Percentiles rank a stretch among this genome's conserved stretches.
phyloP scores from a whole-genome alignment of 2,797 vertebrate species.

The Falco peregrinus region DNA sequence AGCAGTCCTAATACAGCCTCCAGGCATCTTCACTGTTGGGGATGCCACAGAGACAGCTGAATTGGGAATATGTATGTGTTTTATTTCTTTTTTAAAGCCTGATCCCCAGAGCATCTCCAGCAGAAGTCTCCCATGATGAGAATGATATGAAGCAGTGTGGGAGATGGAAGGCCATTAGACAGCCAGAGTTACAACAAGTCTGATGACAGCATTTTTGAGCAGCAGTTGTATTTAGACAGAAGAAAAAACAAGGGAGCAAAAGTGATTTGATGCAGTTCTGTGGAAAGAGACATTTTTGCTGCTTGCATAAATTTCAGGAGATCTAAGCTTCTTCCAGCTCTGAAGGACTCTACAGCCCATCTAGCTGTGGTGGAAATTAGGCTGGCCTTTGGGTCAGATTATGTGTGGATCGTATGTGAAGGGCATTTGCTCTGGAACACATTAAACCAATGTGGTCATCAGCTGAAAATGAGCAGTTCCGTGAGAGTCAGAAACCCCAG shows the following conservation, averaged over 20 bases:
- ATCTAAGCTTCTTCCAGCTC: not conserved
- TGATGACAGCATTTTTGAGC: not conserved
- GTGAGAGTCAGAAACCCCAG: not conserved
- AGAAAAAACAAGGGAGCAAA: not conserved
- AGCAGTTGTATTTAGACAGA: not conserved
- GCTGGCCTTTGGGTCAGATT: not conserved
- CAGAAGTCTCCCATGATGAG: not conserved
- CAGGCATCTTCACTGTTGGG: not conserved
- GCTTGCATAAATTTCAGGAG: not conserved
- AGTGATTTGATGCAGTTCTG: not conserved
- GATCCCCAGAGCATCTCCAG: not conserved
- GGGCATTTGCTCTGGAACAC: slow-evolving; percentile 1
- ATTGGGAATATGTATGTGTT: not conserved
- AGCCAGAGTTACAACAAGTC: not conserved
- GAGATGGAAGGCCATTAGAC: not conserved
- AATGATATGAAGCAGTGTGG: not conserved
- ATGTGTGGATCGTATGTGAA: not conserved
- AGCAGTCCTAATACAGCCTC: not conserved
- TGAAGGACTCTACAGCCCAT: not conserved
- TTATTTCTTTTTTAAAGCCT: not conserved
- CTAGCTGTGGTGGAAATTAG: not conserved
- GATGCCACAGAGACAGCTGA: not conserved
- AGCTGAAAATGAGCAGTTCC: not conserved
- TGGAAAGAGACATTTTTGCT: not conserved
- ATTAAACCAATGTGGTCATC: not conserved